Base-by-base conservation (phyloP, 2,888 invertebrate species). In the Eumacrocentrus americanus region DNA sequence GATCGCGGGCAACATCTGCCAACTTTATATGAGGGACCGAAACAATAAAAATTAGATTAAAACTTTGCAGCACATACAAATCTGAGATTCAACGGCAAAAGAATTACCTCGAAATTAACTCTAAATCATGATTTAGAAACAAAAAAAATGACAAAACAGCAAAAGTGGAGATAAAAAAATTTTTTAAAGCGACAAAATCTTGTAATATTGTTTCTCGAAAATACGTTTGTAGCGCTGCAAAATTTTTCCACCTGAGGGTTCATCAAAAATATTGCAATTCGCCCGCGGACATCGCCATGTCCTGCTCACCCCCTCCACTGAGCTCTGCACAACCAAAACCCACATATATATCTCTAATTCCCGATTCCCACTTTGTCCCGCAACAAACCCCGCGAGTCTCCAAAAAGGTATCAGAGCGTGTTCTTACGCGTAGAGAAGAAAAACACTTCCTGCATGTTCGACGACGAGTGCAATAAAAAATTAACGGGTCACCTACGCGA, bases 401-500 rank as follows among this genome's bases (percentile, higher is more conserved):
- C 50, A 44, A 20, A 25, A 54, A 44, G 18, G 29, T 1, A 52
- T 3, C 20, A 38, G 46, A 35, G 52, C 42, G 50, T 37, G 44
- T 35, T 40, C 22, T 62, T 63, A 64, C 66, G 63, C 64, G 61
- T 62, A 61, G 56, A 57, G 55, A 62, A 62, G 56, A 78, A 77
- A 78, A 78, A 78, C 78, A 78, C 71, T 77, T 78, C 78, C 78
- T 77, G 77, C 78, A 78, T 75, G 70, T 70, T 60, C 40, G 60
- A 72, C 70, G 71, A 73, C 70, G 76, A 75, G 76, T 71, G 76
- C 29, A 29, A 4, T 9, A 4, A 29, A 29, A 29, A 29, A n/a
- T n/a, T n/a, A 73, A 74, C 72, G 77, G 76, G 76, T 76, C 75
- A 75, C 68, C 73, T 72, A 56, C 59, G 63, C 63, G 58, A 58